Base-by-base conservation (phyloP, 2,113 vertebrate species). In the Callaeas wilsoni region DNA sequence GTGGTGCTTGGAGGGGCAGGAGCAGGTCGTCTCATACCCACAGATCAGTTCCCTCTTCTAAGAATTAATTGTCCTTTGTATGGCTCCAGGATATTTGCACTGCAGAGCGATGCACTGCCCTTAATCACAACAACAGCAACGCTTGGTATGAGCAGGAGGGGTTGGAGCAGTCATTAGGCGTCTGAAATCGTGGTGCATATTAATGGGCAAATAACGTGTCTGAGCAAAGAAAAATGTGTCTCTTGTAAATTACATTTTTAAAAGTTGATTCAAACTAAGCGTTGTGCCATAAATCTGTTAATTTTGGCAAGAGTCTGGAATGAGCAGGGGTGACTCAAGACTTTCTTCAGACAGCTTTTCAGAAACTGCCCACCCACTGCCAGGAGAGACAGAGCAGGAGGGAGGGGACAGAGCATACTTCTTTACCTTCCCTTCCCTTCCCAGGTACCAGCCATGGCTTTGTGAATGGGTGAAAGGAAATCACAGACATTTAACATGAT, bases 201-300 rank as follows among this genome's bases (percentile, higher is more conserved):
- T 97, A 96, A 97, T 91, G 95, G 97, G 59, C 95, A 96, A 96
- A 94, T 92, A 94, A 96, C 64, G 8, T 78, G 89, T 93, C 84
- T 78, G 96, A 84, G 90, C 88, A 91, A 88, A 91, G 94, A 92
- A 92, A 89, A 90, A 94, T 84, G 91, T 80, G 97, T 91, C 96
- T 90, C 95, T 91, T 77, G 82, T 90, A 97, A 94, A 98, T 95
- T 90, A 91, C 96, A 91, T 95, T 94, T 95, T 87, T 20, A 89
- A 97, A 97, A 97, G 89, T 94, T 94, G 93, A 95, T 96, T 96
- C 97, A 95, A 97, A 96, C 94, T 84, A 90, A 90, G 91, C 2
- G 4, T n/a, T 49, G 94, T 94, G 97, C 97, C 96, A 95, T 95
- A 89, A 97, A 95, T 98, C 97, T 98, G 97, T 97, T 97, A 94